phyloP scores from a whole-genome alignment of 2,888 invertebrate genomes.

The Orthosia incerta region DNA sequence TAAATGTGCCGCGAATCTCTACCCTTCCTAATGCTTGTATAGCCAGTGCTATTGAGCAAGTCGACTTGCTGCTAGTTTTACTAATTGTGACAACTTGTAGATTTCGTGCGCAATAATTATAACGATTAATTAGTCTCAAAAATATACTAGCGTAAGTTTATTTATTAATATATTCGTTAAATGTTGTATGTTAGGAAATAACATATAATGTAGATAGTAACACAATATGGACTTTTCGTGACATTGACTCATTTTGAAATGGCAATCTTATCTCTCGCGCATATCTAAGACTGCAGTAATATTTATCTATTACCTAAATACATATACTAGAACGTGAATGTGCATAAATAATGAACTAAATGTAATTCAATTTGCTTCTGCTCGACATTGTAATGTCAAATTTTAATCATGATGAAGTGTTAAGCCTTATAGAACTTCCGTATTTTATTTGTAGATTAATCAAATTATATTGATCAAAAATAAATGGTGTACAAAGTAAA shows the following conservation, averaged over 20 bases:
- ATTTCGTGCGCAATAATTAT: neutral
- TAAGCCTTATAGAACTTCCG: conserved; percentile 16
- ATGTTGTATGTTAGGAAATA: conserved; percentile 30
- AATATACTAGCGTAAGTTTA: conserved; percentile 47
- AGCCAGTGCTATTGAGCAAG: conserved; percentile 2
- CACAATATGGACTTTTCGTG: conserved; percentile 22
- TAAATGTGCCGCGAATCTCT: conserved; percentile 35
- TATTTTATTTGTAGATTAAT: conserved; percentile 41
- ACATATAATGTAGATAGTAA: conserved; percentile 4
- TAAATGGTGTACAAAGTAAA: conserved; percentile 39
- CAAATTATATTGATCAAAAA: conserved; percentile 55
- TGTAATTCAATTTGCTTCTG: neutral
- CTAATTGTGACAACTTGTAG: neutral
- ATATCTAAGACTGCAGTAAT: conserved; percentile 56
- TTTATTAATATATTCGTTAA: conserved; percentile 52
- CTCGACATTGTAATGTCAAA: conserved; percentile 35
- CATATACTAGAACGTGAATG: conserved; percentile 24
- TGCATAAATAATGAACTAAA: conserved; percentile 25
- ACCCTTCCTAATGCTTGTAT: neutral
- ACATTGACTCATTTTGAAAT: conserved; percentile 39
- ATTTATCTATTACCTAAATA: conserved; percentile 46
- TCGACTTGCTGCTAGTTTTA: neutral
- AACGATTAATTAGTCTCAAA: conserved; percentile 44
- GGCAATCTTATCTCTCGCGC: conserved; percentile 50
- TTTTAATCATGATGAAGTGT: conserved; percentile 28